phyloP scores from a whole-genome alignment of 2,797 vertebrate genomes.

The Rachycentron canadum region DNA sequence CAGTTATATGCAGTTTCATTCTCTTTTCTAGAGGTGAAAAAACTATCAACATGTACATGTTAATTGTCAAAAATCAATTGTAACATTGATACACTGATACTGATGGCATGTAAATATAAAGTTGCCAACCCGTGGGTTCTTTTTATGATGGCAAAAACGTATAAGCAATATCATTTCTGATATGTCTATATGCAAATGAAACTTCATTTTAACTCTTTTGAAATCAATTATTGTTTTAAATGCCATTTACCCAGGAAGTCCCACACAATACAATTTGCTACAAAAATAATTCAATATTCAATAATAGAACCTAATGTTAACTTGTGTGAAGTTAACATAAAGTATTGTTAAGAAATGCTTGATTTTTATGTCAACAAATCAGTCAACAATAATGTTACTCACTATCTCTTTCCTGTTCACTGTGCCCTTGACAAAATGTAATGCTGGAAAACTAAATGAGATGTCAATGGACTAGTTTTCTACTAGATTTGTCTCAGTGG shows the following conservation, averaged over 20 bases:
- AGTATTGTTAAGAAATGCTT: too few species aligned
- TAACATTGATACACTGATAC: not conserved
- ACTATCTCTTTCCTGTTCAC: not conserved
- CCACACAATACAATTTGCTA: not conserved
- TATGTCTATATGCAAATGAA: not conserved
- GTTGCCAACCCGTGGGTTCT: not conserved
- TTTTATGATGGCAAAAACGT: not conserved
- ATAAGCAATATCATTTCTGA: not conserved
- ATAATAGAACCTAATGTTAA: too few species aligned
- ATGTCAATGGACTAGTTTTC: not conserved
- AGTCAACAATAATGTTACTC: not conserved
- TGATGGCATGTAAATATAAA: not conserved
- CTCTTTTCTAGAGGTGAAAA: not conserved
- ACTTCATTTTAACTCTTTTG: not conserved
- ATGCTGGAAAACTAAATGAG: not conserved
- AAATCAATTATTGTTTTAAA: not conserved
- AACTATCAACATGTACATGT: not conserved
- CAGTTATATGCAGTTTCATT: not conserved
- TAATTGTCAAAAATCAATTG: not conserved
- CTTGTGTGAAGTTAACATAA: too few species aligned
- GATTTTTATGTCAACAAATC: not conserved
- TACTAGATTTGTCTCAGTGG: not conserved
- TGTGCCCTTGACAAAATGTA: not conserved
- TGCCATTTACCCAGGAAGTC: not conserved
- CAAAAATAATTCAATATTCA: too few species aligned